Evolutionary conservation across 2,113 vertebrate genomes (phyloP).

Genomic region (Petrocephalus microphthalmus): DNA sequence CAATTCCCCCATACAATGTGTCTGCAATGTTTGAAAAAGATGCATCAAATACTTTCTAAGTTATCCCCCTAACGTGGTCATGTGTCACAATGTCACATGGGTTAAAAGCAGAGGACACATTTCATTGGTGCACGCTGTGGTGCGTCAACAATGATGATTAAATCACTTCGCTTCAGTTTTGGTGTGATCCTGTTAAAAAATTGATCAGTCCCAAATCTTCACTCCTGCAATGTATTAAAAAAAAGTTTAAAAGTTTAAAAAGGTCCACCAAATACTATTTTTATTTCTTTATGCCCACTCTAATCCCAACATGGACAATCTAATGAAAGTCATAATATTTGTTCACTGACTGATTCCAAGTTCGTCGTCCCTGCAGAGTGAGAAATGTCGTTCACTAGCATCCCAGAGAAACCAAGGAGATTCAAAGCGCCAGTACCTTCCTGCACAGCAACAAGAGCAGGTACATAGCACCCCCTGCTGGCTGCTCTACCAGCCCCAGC

Average conservation of each 20-base stretch:
- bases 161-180: too few species aligned
- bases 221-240: neutral
- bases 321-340: neutral
- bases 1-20: neutral
- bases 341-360: neutral
- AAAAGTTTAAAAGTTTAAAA: neutral
- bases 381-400: slow-evolving; percentile 20
- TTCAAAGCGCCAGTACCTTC: slow-evolving; percentile 37
- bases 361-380: neutral
- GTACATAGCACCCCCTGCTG: slow-evolving; percentile 32
- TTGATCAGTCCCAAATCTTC: neutral
- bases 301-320: neutral
- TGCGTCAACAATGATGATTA: too few species aligned
- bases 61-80: neutral
- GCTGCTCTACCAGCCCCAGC: neutral
- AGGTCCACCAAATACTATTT: neutral
- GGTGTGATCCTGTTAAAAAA: neutral
- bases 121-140: too few species aligned
- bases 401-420: slow-evolving; percentile 12
- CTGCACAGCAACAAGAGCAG: slow-evolving; percentile 38
- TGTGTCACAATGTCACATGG: too few species aligned
- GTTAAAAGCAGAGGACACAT: too few species aligned
- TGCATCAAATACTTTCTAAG: neutral
- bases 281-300: neutral
- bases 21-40: neutral